Percentiles rank a stretch among this genome's conserved stretches.
phyloP scores from a whole-genome alignment of 2,113 vertebrate genomes.

The Micromys minutus region DNA sequence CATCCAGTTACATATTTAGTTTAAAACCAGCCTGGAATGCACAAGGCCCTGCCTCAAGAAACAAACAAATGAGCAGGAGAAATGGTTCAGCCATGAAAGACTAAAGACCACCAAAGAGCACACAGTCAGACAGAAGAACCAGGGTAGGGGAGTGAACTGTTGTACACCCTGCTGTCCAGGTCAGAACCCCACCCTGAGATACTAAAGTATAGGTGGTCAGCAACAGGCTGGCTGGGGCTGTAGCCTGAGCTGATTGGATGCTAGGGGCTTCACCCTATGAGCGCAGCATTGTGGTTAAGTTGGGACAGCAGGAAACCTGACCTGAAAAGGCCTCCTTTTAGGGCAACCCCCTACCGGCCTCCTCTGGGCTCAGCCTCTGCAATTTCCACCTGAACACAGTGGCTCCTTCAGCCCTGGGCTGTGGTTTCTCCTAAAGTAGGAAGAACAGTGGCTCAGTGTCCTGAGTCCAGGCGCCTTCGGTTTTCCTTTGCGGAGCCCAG shows the following conservation, averaged over 20 bases:
- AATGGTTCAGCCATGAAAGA: neutral
- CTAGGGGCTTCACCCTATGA: neutral
- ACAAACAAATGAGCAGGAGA: neutral
- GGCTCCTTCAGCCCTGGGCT: slow-evolving; percentile 21
- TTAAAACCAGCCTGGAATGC: neutral
- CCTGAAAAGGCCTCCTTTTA: slow-evolving; percentile 57
- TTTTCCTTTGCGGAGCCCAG: slow-evolving; percentile 42
- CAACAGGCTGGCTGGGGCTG: neutral
- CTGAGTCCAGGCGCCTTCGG: slow-evolving; percentile 24
- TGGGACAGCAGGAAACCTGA: neutral
- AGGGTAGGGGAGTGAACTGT: no score
- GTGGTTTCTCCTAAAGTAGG: slow-evolving; percentile 55
- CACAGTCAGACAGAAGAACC: neutral
- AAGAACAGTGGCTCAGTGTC: slow-evolving; percentile 73
- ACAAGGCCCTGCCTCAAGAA: neutral
- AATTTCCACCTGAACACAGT: slow-evolving; percentile 70
- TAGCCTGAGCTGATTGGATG: neutral
- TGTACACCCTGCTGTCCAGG: neutral
- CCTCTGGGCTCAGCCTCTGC: slow-evolving; percentile 18
- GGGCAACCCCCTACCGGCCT: neutral
- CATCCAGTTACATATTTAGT: neutral
- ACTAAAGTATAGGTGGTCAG: neutral
- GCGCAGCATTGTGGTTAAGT: slow-evolving; percentile 54
- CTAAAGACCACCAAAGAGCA: neutral
- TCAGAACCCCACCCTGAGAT: neutral